Evolutionary conservation across 2,888 invertebrate genomes (phyloP).

Genomic region (Tachina fera): DNA sequence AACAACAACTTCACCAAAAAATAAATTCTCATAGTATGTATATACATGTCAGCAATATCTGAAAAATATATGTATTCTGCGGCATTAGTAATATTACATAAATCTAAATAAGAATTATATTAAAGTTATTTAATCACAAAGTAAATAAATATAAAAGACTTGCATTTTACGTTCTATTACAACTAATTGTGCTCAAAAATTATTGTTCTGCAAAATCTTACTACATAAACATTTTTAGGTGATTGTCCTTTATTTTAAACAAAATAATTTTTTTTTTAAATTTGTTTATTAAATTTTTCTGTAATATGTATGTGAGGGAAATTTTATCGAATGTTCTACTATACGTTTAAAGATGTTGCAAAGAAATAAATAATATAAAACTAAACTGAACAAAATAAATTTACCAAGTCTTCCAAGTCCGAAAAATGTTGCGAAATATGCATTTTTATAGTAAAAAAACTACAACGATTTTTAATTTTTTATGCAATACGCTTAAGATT

Average conservation of each 20-base stretch:
- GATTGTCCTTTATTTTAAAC: conserved; percentile 58
- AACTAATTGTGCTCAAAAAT: conserved; percentile 45
- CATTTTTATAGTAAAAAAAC: no score
- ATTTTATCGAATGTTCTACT: conserved; percentile 19
- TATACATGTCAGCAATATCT: neutral
- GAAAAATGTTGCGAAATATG: no score
- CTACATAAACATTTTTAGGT: conserved; percentile 59
- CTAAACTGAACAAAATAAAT: no score
- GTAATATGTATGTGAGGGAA: conserved; percentile 35
- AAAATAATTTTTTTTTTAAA: neutral
- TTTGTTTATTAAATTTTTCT: neutral
- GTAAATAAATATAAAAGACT: neutral
- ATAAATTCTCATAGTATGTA: neutral
- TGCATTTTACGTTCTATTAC: neutral
- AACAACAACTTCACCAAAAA: conserved; percentile 44
- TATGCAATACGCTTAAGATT: no score
- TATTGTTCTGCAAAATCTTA: conserved; percentile 33
- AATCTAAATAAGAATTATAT: conserved; percentile 4
- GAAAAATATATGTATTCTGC: neutral
- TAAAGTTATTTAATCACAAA: conserved; percentile 34
- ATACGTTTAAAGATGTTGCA: neutral
- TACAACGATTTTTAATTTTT: no score
- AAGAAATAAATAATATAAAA: no score
- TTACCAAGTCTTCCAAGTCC: no score
- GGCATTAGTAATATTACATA: conserved; percentile 1